Conservation (phyloP, 2,113 vertebrate genomes). For the Chlorodrepanis virens region DNA sequence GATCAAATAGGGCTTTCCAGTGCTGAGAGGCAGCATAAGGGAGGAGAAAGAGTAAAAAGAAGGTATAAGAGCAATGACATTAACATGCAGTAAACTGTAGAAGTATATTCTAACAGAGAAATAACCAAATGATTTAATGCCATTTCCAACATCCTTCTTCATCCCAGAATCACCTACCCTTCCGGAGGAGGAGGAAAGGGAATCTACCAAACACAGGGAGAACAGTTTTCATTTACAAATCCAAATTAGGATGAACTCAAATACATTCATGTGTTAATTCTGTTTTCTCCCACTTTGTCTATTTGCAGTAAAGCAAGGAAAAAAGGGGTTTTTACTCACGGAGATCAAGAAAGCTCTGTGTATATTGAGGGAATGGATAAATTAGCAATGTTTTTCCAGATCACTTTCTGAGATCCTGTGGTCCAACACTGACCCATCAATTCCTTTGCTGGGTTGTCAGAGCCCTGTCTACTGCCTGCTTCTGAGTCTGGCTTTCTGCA, state of each 20-base stretch:
- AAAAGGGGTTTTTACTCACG: not conserved
- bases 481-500: not conserved
- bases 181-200: slow-evolving; percentile 45
- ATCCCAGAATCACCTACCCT: slow-evolving; percentile 55
- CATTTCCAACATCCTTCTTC: slow-evolving; percentile 46
- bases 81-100: slow-evolving; percentile 12
- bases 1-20: slow-evolving; percentile 89
- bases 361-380: not conserved
- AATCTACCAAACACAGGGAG: slow-evolving; percentile 55
- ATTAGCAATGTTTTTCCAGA: not conserved
- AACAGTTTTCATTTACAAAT: slow-evolving; percentile 37
- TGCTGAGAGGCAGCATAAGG: slow-evolving; percentile 75
- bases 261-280: slow-evolving; percentile 35
- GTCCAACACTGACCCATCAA: not conserved
- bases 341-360: not conserved
- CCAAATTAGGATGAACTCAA: slow-evolving; percentile 34
- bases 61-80: slow-evolving; percentile 23
- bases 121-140: slow-evolving; percentile 34
- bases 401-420: not conserved
- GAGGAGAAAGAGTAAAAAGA: slow-evolving; percentile 58
- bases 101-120: slow-evolving; percentile 19
- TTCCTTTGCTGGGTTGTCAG: not conserved
- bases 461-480: not conserved
- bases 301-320: not conserved
- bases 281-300: slow-evolving; percentile 2